Conservation (phyloP, 2,797 vertebrate species). For the Cossypha polioptera region DNA sequence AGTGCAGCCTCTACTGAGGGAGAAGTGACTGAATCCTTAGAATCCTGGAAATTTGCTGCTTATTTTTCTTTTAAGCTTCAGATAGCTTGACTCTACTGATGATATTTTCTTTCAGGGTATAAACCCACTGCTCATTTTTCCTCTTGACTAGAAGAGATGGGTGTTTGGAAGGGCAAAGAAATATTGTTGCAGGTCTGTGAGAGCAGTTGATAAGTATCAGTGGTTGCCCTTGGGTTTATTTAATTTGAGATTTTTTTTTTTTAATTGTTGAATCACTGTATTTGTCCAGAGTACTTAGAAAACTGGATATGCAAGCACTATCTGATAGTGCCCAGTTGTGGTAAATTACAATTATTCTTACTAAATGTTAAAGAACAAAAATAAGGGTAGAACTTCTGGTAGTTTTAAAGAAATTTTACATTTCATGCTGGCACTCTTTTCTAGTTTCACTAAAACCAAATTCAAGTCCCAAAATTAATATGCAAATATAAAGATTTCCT, state of each 20-base stretch:
- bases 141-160: background rate
- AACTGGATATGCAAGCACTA: background rate
- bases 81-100: background rate
- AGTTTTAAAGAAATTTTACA: background rate
- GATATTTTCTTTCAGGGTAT: background rate
- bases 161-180: background rate
- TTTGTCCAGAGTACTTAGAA: background rate
- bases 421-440: background rate
- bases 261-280: background rate
- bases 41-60: background rate
- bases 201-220: background rate
- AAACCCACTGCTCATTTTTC: background rate
- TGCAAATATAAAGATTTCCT: background rate
- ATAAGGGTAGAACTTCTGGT: background rate
- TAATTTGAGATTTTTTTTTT: background rate
- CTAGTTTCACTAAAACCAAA: background rate
- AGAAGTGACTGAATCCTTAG: background rate
- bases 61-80: background rate
- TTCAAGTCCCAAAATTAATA: background rate
- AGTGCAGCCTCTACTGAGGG: background rate
- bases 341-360: background rate
- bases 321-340: background rate
- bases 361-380: background rate
- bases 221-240: background rate
- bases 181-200: background rate